phyloP scores from a whole-genome alignment of 2,888 invertebrate genomes.

The Iphiclides podalirius region DNA sequence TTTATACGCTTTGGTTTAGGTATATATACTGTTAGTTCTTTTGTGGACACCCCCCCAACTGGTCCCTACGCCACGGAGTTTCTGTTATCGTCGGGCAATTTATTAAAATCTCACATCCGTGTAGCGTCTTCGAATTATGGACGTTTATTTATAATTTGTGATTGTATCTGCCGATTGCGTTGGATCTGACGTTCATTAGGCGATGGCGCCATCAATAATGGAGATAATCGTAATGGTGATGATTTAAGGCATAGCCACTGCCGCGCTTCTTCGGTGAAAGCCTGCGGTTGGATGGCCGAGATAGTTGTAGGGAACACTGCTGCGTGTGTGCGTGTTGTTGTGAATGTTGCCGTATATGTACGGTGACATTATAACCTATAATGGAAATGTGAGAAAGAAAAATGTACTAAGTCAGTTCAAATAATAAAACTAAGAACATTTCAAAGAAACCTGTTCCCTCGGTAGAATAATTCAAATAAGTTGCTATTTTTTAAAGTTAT shows the following conservation, averaged over 20 bases:
- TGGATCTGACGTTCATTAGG: slow-evolving; percentile 20
- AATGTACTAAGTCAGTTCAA: no score
- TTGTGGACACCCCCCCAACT: slow-evolving; percentile 23
- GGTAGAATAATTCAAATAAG: no score
- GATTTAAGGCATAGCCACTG: slow-evolving; percentile 22
- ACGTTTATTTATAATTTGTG: slow-evolving; percentile 24
- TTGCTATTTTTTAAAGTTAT: no score
- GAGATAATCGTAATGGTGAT: slow-evolving; percentile 22
- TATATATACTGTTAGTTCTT: slow-evolving; percentile 20
- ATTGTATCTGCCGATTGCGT: slow-evolving; percentile 21
- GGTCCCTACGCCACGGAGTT: slow-evolving; percentile 20
- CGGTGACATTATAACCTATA: no score
- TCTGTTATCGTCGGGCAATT: slow-evolving; percentile 21
- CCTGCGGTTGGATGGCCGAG: slow-evolving; percentile 1
- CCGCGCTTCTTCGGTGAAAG: slow-evolving; percentile 21
- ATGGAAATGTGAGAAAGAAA: no score
- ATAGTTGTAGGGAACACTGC: background rate
- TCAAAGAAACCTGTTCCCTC: no score
- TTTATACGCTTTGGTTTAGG: no score
- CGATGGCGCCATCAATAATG: slow-evolving; percentile 23
- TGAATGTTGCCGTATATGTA: background rate
- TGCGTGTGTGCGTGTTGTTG: background rate
- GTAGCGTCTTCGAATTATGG: slow-evolving; percentile 21
- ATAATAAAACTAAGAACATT: no score
- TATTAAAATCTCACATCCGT: slow-evolving; percentile 24